Conservation (phyloP, 2,113 vertebrate genomes). For the Oncorhynchus tshawytscha region DNA sequence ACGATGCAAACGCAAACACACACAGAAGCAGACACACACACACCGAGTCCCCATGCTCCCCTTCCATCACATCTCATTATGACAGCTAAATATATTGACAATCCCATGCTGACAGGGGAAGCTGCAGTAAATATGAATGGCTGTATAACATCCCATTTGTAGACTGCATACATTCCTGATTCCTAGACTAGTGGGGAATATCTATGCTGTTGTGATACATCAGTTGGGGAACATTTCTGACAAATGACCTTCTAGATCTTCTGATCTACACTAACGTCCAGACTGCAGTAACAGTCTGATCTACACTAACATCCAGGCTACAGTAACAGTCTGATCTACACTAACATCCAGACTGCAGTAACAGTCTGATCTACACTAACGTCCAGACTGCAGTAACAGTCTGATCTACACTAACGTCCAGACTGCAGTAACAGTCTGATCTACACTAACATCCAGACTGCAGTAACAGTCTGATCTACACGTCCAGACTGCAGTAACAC, state of each 20-base stretch:
- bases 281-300: not conserved
- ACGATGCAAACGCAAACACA: slow-evolving; percentile 3
- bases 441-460: too few relatives aligned
- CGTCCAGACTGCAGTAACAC: too few relatives aligned
- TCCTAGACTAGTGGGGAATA: slow-evolving; percentile 38
- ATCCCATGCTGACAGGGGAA: slow-evolving; percentile 57
- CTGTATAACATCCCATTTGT: slow-evolving; percentile 53
- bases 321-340: slow-evolving; percentile 1
- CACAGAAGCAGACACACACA: slow-evolving; percentile 11
- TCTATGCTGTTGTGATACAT: slow-evolving; percentile 37
- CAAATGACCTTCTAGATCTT: slow-evolving; percentile 61
- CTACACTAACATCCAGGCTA: too few relatives aligned
- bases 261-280: too few relatives aligned
- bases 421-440: not conserved
- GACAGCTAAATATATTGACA: slow-evolving; percentile 73
- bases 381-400: not conserved
- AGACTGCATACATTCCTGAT: slow-evolving; percentile 61
- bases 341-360: not conserved
- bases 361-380: slow-evolving; percentile 11
- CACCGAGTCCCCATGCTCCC: slow-evolving; percentile 61
- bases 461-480: too few relatives aligned
- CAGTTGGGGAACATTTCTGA: slow-evolving; percentile 60
- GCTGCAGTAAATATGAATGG: slow-evolving; percentile 45
- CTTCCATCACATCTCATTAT: slow-evolving; percentile 52
- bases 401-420: not conserved